Conservation (phyloP, 2,113 vertebrate species). For the Loxodonta africana region DNA sequence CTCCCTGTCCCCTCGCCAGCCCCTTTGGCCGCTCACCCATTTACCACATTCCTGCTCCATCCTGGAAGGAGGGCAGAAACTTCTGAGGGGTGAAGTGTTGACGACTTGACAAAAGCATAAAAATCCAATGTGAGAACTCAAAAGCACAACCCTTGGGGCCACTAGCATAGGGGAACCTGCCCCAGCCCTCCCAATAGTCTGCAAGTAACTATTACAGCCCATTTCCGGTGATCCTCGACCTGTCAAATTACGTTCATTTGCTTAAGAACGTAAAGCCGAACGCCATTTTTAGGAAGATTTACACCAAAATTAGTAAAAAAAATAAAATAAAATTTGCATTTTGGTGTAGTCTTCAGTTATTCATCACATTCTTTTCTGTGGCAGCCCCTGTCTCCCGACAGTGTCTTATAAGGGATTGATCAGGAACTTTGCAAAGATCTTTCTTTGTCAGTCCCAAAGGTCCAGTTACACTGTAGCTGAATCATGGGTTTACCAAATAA, state of each 20-base stretch:
- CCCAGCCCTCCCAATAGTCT: neutral
- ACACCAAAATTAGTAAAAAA: neutral
- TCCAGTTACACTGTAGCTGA: too few species aligned
- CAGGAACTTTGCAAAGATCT: neutral
- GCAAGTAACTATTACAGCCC: neutral
- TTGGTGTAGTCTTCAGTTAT: neutral
- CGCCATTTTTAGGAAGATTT: neutral
- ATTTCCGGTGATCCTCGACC: neutral
- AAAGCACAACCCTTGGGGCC: accelerated
- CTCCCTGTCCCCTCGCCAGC: accelerated
- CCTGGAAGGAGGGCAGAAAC: neutral
- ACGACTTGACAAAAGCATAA: neutral
- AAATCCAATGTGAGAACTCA: neutral
- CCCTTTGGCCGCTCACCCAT: accelerated
- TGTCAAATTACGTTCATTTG: neutral
- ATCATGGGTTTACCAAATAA: neutral
- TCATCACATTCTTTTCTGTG: neutral
- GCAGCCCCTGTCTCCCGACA: neutral
- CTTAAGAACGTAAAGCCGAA: neutral
- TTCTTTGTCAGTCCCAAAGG: neutral
- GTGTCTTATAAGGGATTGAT: neutral
- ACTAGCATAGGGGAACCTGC: neutral
- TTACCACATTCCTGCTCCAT: neutral
- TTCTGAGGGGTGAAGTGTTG: neutral
- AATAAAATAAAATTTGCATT: neutral